Conservation (phyloP, 2,797 vertebrate species). For the Petrocephalus schoutedeni region DNA sequence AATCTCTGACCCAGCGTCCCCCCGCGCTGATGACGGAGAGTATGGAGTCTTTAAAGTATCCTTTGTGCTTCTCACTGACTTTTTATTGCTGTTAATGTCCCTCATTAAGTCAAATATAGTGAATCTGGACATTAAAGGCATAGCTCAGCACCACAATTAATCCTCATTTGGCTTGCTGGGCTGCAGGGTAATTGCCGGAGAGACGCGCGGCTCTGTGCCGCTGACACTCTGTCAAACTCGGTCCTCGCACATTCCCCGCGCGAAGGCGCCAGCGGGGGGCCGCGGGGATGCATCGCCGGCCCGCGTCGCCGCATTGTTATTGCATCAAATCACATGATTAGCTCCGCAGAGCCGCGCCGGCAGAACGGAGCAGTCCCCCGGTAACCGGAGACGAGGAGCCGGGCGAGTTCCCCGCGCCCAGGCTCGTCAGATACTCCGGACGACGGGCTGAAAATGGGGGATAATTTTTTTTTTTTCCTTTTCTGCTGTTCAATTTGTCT, state of each 20-base stretch:
- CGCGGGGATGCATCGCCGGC: conserved; percentile 66
- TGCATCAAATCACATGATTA: conserved; percentile 79
- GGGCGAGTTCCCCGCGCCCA: conserved; percentile 60
- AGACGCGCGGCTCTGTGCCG: conserved; percentile 20
- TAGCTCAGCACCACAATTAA: conserved; percentile 62
- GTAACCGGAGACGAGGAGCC: conserved; percentile 59
- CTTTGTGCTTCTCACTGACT: conserved; percentile 70
- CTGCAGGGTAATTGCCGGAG: conserved; percentile 51
- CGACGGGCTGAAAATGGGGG: conserved; percentile 50
- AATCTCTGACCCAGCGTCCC: not conserved
- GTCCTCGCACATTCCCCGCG: conserved; percentile 34
- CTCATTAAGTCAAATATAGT: conserved; percentile 74
- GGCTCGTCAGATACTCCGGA: conserved; percentile 58
- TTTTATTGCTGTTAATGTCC: conserved; percentile 73
- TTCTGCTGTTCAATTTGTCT: conserved; percentile 4
- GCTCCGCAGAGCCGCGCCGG: conserved; percentile 63
- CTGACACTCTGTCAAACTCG: conserved; percentile 37
- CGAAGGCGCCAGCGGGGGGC: conserved; percentile 53
- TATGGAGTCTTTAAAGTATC: conserved; percentile 63
- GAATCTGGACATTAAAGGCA: conserved; percentile 67
- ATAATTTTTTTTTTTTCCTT: conserved; percentile 45
- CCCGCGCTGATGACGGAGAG: conserved; percentile 46
- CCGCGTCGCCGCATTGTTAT: conserved; percentile 71
- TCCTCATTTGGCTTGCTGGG: conserved; percentile 71
- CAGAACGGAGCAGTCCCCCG: conserved; percentile 43